A percentile compares a stretch with the other conserved stretches of the same genome.
Conservation (phyloP, 1,140 invertebrate genomes). For the Asbolus verrucosus region DNA sequence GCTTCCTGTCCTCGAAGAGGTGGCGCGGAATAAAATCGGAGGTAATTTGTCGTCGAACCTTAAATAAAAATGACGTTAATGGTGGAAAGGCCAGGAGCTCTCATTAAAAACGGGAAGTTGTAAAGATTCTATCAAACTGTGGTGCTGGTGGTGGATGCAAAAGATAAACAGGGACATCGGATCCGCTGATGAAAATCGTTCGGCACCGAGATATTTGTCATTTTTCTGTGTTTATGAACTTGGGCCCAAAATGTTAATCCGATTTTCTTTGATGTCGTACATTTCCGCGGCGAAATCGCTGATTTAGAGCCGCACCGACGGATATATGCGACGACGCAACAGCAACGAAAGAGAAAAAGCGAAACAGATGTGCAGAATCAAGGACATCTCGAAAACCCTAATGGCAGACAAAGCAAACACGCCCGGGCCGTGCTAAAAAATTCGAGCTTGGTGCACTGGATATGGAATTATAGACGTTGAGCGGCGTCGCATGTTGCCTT, state of each 20-base stretch:
- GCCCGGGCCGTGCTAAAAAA: neutral
- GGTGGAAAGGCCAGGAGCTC: neutral
- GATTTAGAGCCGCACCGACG: constrained; percentile 25
- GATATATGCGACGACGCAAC: constrained; percentile 6
- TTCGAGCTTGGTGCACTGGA: constrained; percentile 18
- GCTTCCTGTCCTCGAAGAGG: neutral
- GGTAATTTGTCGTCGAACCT: neutral
- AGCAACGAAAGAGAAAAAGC: constrained; percentile 22
- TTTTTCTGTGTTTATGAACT: neutral
- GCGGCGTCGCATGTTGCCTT: neutral
- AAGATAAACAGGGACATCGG: too few relatives aligned
- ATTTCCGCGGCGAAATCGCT: constrained; percentile 1
- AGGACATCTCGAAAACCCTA: constrained; percentile 6
- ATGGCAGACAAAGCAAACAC: neutral
- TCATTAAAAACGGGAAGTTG: constrained; percentile 14
- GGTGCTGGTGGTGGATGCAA: too few relatives aligned
- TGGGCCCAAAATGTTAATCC: constrained; percentile 10
- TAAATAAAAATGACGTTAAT: neutral
- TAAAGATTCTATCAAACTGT: too few relatives aligned
- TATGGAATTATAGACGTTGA: constrained; percentile 7
- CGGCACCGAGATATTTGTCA: too few relatives aligned
- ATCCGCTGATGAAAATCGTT: too few relatives aligned
- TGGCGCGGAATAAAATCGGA: constrained; percentile 1
- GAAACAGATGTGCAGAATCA: constrained; percentile 16
- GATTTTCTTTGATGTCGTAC: constrained; percentile 25